Evolutionary conservation across 2,797 vertebrate genomes (phyloP), one percentile per base, ranked within the genome.

Genomic region (Coregonus sp.): DNA sequence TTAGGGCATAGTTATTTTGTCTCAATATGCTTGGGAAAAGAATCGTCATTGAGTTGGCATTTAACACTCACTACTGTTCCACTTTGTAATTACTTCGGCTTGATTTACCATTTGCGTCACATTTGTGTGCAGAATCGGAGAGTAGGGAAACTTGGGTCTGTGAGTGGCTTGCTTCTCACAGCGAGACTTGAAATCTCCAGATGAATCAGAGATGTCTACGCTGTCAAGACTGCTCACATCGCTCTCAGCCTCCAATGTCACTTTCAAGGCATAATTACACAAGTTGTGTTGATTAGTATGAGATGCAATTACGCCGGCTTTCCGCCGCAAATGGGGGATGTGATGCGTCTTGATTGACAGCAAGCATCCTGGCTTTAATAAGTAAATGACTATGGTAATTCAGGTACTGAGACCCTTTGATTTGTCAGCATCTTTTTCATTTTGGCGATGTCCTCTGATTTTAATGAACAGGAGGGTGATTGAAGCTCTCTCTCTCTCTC

Each of bases 251-350:
- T 93, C 93, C 94, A 94, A 94, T 95, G 94, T 95, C 94, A 94
- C 95, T 95, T 95, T 94, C 94, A 95, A 94, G 91, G 93, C 94
- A 92, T 95, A 95, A 95, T 95, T 95, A 95, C 94, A 94, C 93
- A 94, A 95, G 93, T 94, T 94, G 93, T 92, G 94, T 94, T 95
- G 94, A 95, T 95, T 95, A 95, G 94, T 94, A 93, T 92, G 93
- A 94, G 94, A 94, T 94, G 95, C 94, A 95, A 95, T 95, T 95
- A 95, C 91, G 85, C 90, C 73, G 88, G 94, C 94, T 94, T 94
- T 94, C 93, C 93, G 91, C 90, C 80, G 91, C 90, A 94, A 94
- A 95, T 94, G 92, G 94, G 90, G 91, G 91, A 91, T 92, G 92
- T 94, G 94, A 94, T 93, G 92, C 91, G 85, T 88, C 88, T 92